Evolutionary conservation across 2,888 invertebrate genomes (phyloP).

Genomic region (Archaeoteleia sp.): DNA sequence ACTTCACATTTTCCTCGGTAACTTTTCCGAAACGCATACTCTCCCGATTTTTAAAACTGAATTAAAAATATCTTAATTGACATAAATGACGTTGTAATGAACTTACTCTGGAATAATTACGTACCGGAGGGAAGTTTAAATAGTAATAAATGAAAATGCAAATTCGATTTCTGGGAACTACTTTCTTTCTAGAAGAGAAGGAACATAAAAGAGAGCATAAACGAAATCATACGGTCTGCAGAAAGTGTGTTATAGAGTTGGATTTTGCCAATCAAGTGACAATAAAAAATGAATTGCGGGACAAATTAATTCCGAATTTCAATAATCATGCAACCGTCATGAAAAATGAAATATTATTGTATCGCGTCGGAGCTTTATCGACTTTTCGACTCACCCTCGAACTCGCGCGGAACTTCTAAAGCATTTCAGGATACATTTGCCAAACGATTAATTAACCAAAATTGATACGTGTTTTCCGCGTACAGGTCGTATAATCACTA

Average conservation of each 20-base stretch:
- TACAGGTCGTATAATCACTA: constrained; percentile 18
- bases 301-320: too few relatives aligned
- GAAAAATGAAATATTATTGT: too few relatives aligned
- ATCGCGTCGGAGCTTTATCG: too few relatives aligned
- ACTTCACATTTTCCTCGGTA: too few relatives aligned
- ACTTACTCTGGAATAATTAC: constrained; percentile 28
- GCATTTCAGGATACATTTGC: constrained; percentile 7
- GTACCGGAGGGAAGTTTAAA: constrained; percentile 24
- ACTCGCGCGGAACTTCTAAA: neutral
- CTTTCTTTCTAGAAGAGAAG: constrained; percentile 4
- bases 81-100: constrained; percentile 25
- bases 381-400: too few relatives aligned
- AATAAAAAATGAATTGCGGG: too few relatives aligned
- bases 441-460: constrained; percentile 31
- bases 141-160: constrained; percentile 37
- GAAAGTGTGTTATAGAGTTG: constrained; percentile 20
- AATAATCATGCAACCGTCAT: too few relatives aligned
- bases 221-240: constrained; percentile 14
- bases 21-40: too few relatives aligned
- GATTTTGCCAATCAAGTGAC: constrained; percentile 23
- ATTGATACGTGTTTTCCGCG: constrained; percentile 30
- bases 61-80: constrained; percentile 29
- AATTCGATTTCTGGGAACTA: constrained; percentile 29
- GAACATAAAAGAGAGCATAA: constrained; percentile 15
- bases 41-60: constrained; percentile 16